Base-by-base conservation (phyloP, 2,888 invertebrate genomes). In the Mantis religiosa region DNA sequence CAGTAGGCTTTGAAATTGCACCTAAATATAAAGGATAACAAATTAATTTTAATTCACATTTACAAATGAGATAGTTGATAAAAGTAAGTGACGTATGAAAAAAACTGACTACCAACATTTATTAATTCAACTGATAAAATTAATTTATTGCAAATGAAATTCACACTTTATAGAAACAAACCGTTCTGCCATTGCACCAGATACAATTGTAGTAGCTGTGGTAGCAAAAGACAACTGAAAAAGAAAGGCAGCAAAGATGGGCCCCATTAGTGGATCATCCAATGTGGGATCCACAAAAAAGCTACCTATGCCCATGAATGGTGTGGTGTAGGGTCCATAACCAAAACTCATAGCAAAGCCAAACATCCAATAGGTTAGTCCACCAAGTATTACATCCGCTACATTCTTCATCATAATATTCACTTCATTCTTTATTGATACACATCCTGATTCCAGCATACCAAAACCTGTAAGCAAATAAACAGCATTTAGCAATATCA, bases 351-450 rank as follows among this genome's bases (percentile, higher is more conserved):
- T 95, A 0, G 98, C 98, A 93, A 97, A 99, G 0, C 99, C 99
- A 92, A 98, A 98, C 81, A 97, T 95, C 99, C 99, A 99, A 93
- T 98, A 99, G 0, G 98, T 98, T 25, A 98, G 93, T 90, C 98
- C 98, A 3, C 98, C 98, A 28, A 99, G 95, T 0, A 98, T 97
- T 87, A 99, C 98, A 91, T 99, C 98, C 0, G 98, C 97, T 0
- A 98, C 96, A 92, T 98, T 98, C 93, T 99, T 99, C 97, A 99
- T 98, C 98, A 99, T 98, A 89, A 99, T 98, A 92, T 98, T 98
- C 0, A 98, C 98, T 94, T 98, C 98, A 92, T 98, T 98, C 93
- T 98, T 98, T 88, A 97, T 95, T 0, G 98, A 98, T 0, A 98
- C 98, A 91, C 97, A 97, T 2, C 98, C 98, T 0, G 98, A 98